Evolutionary conservation across 2,888 invertebrate genomes (phyloP), one percentile per base, ranked within the genome.

Genomic region (Neoaliturus tenellus): DNA sequence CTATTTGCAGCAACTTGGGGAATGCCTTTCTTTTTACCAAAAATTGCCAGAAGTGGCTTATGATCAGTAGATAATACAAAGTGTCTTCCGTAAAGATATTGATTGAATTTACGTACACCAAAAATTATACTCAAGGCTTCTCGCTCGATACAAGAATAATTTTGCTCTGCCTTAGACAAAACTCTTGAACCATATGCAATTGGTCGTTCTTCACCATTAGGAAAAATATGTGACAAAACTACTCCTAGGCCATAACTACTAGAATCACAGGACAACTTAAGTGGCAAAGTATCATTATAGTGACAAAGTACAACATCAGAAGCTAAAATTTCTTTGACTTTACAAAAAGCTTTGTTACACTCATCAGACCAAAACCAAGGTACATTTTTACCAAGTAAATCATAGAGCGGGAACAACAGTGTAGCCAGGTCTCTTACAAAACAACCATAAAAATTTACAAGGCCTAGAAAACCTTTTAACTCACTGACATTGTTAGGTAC

Each of bases 371-470:
- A 75, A 48, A 31, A 28, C 25, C 44, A 75, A 28, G 31, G 14
- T n/a, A 44, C 75, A 44, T 75, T 41, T 41, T 75, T 75, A 17
- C 51, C n/a, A n/a, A 75, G 35, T 75, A 75, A 75, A 4, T 41
- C n/a, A 20, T 75, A 75, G 20, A 75, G 35, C 3, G 75, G 75
- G 44, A 44, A 31, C 23, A 75, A 75, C 17, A 75, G 14, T 20
- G 10, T 41, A 28, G 75, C 28, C 25, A 75, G 6, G 25, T 73
- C 6, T 73, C 23, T 23, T 23, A 73, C 73, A 73, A 73, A 73
- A 23, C 23, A 25, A 73, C 73, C 73, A 39, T 73, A 73, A 17
- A 39, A 31, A 44, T 41, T 73, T 25, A 35, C 39, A 39, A 73
- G 41, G 10, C 73, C 73, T 44, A 73, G 3, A n/a, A 73, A 73